phyloP scores from a whole-genome alignment of 1,140 invertebrate genomes.

The Meloidogyne floridensis region DNA sequence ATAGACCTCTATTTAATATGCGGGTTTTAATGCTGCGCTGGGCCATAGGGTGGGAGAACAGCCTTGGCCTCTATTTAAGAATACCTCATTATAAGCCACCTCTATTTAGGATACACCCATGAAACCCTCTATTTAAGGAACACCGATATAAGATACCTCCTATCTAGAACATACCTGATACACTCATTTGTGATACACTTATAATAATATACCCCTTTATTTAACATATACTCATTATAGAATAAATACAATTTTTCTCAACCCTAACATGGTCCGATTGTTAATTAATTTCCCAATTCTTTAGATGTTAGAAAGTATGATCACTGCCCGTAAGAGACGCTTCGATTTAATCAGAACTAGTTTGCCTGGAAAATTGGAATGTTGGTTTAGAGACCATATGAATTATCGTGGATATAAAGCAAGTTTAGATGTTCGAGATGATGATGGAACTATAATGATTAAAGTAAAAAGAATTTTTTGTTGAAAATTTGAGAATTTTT shows the following conservation, averaged over 20 bases:
- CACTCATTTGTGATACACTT: too few relatives aligned
- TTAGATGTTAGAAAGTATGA: conserved; percentile 27
- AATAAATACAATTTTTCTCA: not conserved
- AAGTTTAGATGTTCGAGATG: conserved; percentile 34
- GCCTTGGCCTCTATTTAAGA: too few relatives aligned
- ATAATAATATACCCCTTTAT: too few relatives aligned
- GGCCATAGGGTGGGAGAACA: too few relatives aligned
- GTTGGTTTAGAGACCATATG: conserved; percentile 29
- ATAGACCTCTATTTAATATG: too few relatives aligned
- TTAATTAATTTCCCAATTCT: not conserved
- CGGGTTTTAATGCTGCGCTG: too few relatives aligned
- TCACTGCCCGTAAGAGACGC: not conserved
- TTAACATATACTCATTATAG: not conserved
- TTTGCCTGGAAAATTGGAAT: conserved; percentile 25
- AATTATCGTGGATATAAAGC: conserved; percentile 26
- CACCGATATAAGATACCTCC: too few relatives aligned
- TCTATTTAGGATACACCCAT: too few relatives aligned
- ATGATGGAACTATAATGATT: conserved; percentile 34
- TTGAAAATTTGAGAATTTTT: not conserved
- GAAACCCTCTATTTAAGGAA: too few relatives aligned
- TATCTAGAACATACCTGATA: too few relatives aligned
- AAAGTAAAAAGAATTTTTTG: conserved; percentile 31
- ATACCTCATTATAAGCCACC: too few relatives aligned
- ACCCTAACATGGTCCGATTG: too few relatives aligned
- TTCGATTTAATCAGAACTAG: conserved; percentile 13